These are phyloP conservation scores for Calidris pygmaea DNA, from an alignment of 2,113 vertebrate species.

Conservation along the genomic window DNA sequence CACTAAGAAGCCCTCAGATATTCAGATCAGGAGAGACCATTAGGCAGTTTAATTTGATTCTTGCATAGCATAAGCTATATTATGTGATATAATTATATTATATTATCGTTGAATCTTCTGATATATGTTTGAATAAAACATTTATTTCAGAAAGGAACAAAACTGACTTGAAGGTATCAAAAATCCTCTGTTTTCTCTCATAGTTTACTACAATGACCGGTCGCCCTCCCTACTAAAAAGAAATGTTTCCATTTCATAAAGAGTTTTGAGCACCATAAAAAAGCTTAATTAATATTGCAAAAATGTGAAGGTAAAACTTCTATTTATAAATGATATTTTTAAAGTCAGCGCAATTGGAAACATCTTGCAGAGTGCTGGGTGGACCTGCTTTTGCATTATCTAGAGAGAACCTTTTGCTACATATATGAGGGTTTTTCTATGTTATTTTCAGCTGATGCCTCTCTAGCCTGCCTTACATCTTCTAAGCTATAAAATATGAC, in stretches of 20 bases:
- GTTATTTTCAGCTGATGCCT: background rate
- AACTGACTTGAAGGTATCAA: background rate
- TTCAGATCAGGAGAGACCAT: background rate
- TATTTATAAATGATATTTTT: slow-evolving; percentile 40
- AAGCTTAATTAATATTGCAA: slow-evolving; percentile 7
- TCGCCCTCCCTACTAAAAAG: background rate
- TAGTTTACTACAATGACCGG: background rate
- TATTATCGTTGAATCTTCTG: background rate
- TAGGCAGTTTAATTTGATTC: background rate
- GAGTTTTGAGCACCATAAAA: background rate
- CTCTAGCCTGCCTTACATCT: background rate
- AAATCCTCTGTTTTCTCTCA: background rate
- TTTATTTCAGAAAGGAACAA: background rate
- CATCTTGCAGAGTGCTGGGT: background rate
- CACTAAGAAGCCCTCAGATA: background rate
- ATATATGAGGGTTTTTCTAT: background rate
- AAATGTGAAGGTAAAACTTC: slow-evolving; percentile 51
- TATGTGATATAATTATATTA: no score
- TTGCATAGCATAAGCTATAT: background rate
- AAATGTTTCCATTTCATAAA: background rate
- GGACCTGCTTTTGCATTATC: background rate
- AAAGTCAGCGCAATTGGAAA: slow-evolving; percentile 16
- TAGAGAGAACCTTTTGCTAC: background rate
- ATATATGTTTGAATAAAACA: background rate
- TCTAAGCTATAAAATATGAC: slow-evolving; percentile 13